Evolutionary conservation across 1,140 invertebrate genomes (phyloP).

Genomic region (Alviniconcha marisindica): DNA sequence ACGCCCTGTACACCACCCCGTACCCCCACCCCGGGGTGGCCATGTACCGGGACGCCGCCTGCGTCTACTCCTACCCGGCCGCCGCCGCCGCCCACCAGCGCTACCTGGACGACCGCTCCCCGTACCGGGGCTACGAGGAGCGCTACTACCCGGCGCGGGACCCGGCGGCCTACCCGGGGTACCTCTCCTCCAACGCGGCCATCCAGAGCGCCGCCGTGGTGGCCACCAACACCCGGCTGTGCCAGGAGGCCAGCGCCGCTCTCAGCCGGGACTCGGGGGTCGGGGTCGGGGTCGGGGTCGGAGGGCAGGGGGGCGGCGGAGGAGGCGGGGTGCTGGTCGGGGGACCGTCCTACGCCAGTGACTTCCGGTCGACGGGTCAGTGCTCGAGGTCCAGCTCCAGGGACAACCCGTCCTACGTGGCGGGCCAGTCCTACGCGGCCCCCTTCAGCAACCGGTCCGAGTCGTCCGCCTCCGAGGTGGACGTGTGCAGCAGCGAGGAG

Average conservation of each 20-base stretch:
- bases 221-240: constrained; percentile 43
- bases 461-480: constrained; percentile 71
- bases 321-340: constrained; percentile 21
- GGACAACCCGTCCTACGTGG: constrained; percentile 52
- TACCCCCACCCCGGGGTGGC: constrained; percentile 58
- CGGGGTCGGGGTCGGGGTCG: neutral
- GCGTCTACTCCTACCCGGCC: constrained; percentile 55
- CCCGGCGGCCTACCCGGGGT: constrained; percentile 58
- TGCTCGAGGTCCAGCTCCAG: constrained; percentile 69
- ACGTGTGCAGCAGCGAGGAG: constrained; percentile 68
- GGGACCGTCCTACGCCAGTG: constrained; percentile 46
- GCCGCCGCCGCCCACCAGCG: constrained; percentile 51
- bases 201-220: constrained; percentile 48
- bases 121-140: constrained; percentile 60
- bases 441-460: constrained; percentile 71
- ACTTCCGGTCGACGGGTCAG: constrained; percentile 59
- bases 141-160: constrained; percentile 61
- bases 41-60: constrained; percentile 55
- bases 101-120: constrained; percentile 58
- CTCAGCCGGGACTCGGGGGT: neutral
- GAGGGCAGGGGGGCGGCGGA: constrained; percentile 7
- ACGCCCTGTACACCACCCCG: constrained; percentile 66
- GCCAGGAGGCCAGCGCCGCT: constrained; percentile 27
- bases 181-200: constrained; percentile 53
- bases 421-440: constrained; percentile 48